Evolutionary conservation across 2,797 vertebrate species (phyloP).

Genomic region (Echeneis naucrates): DNA sequence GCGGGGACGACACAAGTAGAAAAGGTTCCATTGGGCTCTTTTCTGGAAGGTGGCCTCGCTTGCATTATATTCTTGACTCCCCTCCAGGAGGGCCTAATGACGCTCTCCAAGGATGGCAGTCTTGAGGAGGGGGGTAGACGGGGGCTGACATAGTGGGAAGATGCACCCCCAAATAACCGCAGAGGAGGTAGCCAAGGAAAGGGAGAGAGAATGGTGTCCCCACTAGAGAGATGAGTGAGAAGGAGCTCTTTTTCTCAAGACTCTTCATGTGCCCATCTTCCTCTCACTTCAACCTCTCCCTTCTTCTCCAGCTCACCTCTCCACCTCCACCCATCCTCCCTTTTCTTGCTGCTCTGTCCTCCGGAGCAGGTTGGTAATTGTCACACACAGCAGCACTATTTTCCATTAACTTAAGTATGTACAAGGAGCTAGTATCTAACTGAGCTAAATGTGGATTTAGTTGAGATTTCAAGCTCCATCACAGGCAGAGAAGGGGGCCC

Average conservation of each 20-base stretch:
- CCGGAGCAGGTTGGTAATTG: slow-evolving; percentile 69
- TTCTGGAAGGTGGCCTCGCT: slow-evolving; percentile 88
- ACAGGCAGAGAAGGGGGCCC: slow-evolving; percentile 15
- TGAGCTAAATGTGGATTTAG: slow-evolving; percentile 61
- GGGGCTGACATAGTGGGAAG: slow-evolving; percentile 83
- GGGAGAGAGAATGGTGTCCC: slow-evolving; percentile 69
- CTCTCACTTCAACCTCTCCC: slow-evolving; percentile 78
- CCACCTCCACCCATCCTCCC: slow-evolving; percentile 61
- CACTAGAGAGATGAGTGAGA: slow-evolving; percentile 70
- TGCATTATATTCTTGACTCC: slow-evolving; percentile 96
- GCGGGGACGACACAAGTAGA: slow-evolving; percentile 66
- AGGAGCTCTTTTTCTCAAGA: slow-evolving; percentile 77
- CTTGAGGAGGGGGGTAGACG: slow-evolving; percentile 71
- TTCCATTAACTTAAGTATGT: slow-evolving; percentile 72
- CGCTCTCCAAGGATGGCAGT: slow-evolving; percentile 64
- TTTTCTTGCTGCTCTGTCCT: slow-evolving; percentile 51
- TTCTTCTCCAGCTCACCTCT: slow-evolving; percentile 68
- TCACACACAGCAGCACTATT: slow-evolving; percentile 61
- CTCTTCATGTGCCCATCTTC: slow-evolving; percentile 78
- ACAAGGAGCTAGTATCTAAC: slow-evolving; percentile 68
- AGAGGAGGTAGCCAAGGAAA: slow-evolving; percentile 59
- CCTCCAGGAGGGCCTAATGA: slow-evolving; percentile 91
- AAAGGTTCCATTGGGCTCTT: slow-evolving; percentile 71
- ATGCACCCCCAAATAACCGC: slow-evolving; percentile 80
- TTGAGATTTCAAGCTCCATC: slow-evolving; percentile 53